These are phyloP conservation scores for Eptesicus fuscus DNA, from an alignment of 2,113 vertebrate species.

Conservation along the genomic window DNA sequence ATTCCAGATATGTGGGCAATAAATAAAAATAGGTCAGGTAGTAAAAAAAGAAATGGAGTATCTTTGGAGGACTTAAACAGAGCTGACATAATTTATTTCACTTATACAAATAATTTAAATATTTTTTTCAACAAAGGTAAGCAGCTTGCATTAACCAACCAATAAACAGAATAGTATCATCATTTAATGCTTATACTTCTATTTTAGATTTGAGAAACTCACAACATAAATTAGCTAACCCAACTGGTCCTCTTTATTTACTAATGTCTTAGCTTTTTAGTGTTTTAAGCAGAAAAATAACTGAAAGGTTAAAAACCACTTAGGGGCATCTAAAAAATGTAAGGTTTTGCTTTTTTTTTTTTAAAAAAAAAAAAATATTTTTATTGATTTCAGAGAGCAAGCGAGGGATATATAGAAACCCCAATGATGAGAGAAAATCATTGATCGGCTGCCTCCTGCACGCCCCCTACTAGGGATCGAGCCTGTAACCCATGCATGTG, in stretches of 20 bases:
- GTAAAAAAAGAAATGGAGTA: background rate
- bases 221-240: background rate
- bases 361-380: background rate
- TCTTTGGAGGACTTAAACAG: background rate
- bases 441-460: too few species aligned
- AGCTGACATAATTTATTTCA: background rate
- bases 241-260: background rate
- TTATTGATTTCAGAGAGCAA: too few species aligned
- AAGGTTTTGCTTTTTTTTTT: background rate
- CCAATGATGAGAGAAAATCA: too few species aligned
- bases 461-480: too few species aligned
- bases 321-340: background rate
- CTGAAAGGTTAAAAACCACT: background rate
- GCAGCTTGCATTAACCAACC: background rate
- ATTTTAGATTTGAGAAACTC: background rate
- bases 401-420: too few species aligned
- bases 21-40: background rate
- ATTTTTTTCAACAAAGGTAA: background rate
- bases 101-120: background rate
- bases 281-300: background rate
- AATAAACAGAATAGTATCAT: background rate
- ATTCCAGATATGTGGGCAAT: background rate
- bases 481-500: too few species aligned
- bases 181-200: background rate
- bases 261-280: background rate